Percentiles rank a stretch among this genome's conserved stretches.
phyloP scores from a whole-genome alignment of 2,797 vertebrate species.

The Crenuchus spilurus region DNA sequence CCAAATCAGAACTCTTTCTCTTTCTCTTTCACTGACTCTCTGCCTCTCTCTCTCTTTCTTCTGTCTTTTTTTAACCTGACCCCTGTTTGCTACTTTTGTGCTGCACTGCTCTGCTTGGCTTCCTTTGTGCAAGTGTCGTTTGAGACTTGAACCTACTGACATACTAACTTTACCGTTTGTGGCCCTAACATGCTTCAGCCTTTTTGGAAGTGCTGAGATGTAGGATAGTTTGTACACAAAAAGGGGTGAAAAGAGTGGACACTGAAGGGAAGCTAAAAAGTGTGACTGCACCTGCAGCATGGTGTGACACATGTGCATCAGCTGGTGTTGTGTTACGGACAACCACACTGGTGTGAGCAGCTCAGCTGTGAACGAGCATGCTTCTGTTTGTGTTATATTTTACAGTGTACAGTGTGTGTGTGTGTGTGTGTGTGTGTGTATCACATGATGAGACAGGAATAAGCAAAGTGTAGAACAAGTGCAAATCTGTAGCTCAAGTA shows the following conservation, averaged over 20 bases:
- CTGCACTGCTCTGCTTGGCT: slow-evolving; percentile 92
- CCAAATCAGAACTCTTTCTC: slow-evolving; percentile 59
- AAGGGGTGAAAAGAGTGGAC: slow-evolving; percentile 20
- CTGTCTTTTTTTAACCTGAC: slow-evolving; percentile 51
- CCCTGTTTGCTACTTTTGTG: slow-evolving; percentile 75
- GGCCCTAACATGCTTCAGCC: slow-evolving; percentile 28
- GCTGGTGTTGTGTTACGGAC: slow-evolving; percentile 28
- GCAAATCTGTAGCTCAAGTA: slow-evolving; percentile 21
- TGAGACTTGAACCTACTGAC: slow-evolving; percentile 39
- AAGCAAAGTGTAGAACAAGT: slow-evolving; percentile 22
- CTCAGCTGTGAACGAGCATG: slow-evolving; percentile 28
- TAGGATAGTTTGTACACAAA: slow-evolving; percentile 35
- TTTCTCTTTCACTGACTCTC: slow-evolving; percentile 73
- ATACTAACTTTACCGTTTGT: slow-evolving; percentile 46
- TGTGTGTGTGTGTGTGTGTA: background rate
- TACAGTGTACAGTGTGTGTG: slow-evolving; percentile 7
- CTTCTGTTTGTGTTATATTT: slow-evolving; percentile 32
- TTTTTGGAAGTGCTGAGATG: slow-evolving; percentile 6
- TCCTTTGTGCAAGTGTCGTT: slow-evolving; percentile 73
- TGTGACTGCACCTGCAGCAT: slow-evolving; percentile 32
- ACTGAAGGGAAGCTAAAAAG: slow-evolving; percentile 8
- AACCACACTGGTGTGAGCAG: slow-evolving; percentile 8
- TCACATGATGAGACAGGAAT: background rate
- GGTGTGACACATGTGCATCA: slow-evolving; percentile 35
- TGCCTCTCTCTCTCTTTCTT: slow-evolving; percentile 50